These are phyloP conservation scores for Ormyrus nitidulus DNA, from an alignment of 2,888 invertebrate genomes.

Conservation along the genomic window DNA sequence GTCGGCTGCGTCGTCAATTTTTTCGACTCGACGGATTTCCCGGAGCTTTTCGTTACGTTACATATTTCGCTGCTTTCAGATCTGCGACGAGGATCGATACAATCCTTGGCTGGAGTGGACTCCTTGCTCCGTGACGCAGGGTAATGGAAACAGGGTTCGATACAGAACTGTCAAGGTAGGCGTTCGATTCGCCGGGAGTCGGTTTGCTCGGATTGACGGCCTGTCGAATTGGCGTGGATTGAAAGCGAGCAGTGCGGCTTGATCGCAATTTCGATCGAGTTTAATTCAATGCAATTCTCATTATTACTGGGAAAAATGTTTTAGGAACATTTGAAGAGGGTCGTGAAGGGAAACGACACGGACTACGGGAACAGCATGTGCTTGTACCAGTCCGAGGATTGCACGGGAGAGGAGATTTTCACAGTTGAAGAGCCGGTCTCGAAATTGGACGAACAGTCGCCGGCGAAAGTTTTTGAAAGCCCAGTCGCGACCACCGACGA, in stretches of 20 bases:
- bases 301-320: not conserved
- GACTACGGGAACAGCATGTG: constrained; percentile 47
- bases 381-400: constrained; percentile 22
- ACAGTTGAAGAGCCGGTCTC: not conserved
- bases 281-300: not conserved
- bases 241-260: too few relatives aligned
- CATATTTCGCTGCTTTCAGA: constrained; percentile 13
- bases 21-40: not conserved
- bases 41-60: not conserved
- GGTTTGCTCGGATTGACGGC: not conserved
- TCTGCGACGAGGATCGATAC: constrained; percentile 35
- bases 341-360: not conserved
- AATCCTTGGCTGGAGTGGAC: constrained; percentile 41
- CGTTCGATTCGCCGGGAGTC: not conserved
- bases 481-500: not conserved
- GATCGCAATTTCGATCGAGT: too few relatives aligned
- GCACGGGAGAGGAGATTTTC: not conserved
- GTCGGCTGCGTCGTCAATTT: not conserved
- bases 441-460: too few relatives aligned
- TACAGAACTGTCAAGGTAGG: constrained; percentile 42
- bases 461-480: not conserved
- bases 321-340: constrained; percentile 18
- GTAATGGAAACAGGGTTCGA: constrained; percentile 2
- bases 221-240: not conserved
- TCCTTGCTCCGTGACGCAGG: constrained; percentile 29